Conservation (phyloP, 2,797 vertebrate species). For the Paratrypauchen microcephalus region DNA sequence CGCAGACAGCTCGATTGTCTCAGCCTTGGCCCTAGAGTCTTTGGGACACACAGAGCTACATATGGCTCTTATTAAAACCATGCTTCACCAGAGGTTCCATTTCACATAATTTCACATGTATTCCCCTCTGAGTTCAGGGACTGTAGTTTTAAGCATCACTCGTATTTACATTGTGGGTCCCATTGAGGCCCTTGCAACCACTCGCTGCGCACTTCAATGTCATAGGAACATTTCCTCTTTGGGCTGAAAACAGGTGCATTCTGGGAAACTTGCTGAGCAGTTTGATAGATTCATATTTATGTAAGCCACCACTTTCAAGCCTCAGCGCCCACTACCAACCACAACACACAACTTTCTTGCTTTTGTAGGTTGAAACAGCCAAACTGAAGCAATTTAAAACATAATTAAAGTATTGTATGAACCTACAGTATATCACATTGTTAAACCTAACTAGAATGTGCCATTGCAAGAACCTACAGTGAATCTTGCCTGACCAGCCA, state of each 20-base stretch:
- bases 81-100: constrained; percentile 66
- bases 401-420: too few species aligned
- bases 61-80: constrained; percentile 74
- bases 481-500: too few species aligned
- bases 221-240: constrained; percentile 36
- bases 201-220: constrained; percentile 40
- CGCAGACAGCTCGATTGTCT: constrained; percentile 45
- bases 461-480: too few species aligned
- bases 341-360: background rate
- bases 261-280: constrained; percentile 16
- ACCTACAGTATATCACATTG: too few species aligned
- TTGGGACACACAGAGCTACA: constrained; percentile 45
- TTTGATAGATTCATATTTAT: constrained; percentile 38
- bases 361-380: background rate
- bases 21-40: constrained; percentile 37
- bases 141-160: constrained; percentile 52
- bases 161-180: constrained; percentile 54
- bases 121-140: constrained; percentile 57
- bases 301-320: constrained; percentile 12
- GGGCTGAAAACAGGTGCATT: constrained; percentile 32
- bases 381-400: background rate
- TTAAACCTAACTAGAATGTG: too few species aligned
- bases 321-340: background rate
- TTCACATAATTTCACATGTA: constrained; percentile 62
- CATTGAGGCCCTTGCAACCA: constrained; percentile 46